Conservation (phyloP, 2,797 vertebrate genomes). For the Nasua narica region DNA sequence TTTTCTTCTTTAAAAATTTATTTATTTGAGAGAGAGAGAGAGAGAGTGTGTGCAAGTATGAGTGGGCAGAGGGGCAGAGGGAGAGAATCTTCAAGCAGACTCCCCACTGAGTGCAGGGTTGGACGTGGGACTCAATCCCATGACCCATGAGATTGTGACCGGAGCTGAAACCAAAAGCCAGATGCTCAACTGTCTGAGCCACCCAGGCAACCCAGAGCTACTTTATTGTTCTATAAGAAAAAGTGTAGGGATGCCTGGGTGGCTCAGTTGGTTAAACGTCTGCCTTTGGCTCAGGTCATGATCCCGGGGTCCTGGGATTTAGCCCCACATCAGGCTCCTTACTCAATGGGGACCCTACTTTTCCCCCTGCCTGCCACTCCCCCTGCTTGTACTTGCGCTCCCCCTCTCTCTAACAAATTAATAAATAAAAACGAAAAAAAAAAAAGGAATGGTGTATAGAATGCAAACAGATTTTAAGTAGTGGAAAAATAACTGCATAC, state of each 20-base stretch:
- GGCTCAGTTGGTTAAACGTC: too few species aligned
- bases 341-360: too few species aligned
- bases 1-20: background rate
- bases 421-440: background rate
- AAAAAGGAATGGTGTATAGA: background rate
- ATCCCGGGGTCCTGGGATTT: too few species aligned
- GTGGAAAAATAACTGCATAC: background rate
- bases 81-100: background rate
- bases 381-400: background rate
- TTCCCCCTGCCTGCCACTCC: background rate
- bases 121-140: accelerated
- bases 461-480: background rate
- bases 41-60: background rate
- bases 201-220: background rate
- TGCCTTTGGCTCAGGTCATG: too few species aligned
- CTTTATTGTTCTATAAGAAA: background rate
- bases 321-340: too few species aligned
- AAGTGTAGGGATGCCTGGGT: background rate
- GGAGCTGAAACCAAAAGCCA: background rate
- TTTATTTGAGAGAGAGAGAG: background rate
- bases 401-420: background rate
- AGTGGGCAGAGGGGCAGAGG: background rate
- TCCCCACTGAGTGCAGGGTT: background rate
- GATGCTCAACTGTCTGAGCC: background rate
- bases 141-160: background rate